phyloP scores from a whole-genome alignment of 2,113 vertebrate genomes.

The Hippopotamus amphibius region DNA sequence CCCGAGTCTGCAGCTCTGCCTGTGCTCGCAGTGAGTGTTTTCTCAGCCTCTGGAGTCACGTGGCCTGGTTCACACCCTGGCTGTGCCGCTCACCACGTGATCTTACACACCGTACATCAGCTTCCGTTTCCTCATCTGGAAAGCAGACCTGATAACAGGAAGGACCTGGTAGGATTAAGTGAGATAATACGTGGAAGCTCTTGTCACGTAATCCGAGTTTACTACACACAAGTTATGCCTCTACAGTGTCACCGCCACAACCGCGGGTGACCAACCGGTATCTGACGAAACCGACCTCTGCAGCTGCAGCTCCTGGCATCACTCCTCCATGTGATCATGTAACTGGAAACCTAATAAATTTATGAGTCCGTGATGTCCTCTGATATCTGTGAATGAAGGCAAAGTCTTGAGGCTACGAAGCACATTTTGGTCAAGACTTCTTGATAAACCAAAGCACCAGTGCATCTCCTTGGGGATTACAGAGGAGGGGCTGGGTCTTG shows the following conservation, averaged over 20 bases:
- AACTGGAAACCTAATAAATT: neutral
- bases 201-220: neutral
- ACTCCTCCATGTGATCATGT: too few relatives aligned
- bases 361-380: neutral
- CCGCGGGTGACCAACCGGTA: neutral
- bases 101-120: neutral
- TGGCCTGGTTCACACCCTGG: neutral
- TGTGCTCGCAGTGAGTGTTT: neutral
- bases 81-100: neutral
- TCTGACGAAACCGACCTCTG: neutral
- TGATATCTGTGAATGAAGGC: neutral
- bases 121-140: neutral
- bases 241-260: fast-evolving
- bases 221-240: neutral
- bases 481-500: neutral
- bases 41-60: neutral
- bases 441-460: neutral
- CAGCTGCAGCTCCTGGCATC: neutral
- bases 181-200: neutral
- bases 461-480: neutral
- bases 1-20: neutral
- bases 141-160: neutral
- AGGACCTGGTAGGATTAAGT: neutral
- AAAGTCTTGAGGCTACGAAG: neutral
- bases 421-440: neutral